phyloP scores from a whole-genome alignment of 2,113 vertebrate species.

The Nannospalax galili region DNA sequence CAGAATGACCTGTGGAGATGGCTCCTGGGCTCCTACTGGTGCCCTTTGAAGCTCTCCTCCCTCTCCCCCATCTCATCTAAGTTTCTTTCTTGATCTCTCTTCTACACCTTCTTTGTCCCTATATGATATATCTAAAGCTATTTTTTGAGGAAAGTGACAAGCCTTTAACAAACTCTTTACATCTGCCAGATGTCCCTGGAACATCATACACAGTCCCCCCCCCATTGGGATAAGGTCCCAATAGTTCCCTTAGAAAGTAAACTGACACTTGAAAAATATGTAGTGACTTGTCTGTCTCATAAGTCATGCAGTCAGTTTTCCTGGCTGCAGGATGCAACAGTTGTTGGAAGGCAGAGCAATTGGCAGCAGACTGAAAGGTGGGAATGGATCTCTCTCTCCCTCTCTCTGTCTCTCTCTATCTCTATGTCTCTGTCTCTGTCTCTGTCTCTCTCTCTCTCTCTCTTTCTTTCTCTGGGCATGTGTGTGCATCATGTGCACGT shows the following conservation, averaged over 20 bases:
- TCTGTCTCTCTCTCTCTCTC: no score
- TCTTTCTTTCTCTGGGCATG: neutral
- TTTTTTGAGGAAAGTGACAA: neutral
- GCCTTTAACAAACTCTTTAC: neutral
- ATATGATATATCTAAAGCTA: neutral
- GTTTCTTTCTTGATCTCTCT: neutral
- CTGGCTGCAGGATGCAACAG: accelerated
- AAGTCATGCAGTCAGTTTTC: accelerated
- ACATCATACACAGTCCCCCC: accelerated
- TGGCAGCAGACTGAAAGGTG: neutral
- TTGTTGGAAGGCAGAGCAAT: neutral
- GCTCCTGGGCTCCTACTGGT: neutral
- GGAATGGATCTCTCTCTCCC: neutral
- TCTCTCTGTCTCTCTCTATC: neutral
- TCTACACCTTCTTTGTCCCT: conserved; percentile 20
- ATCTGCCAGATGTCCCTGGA: neutral
- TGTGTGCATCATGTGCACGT: no score
- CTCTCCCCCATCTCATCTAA: neutral
- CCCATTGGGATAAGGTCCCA: neutral
- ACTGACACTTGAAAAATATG: neutral
- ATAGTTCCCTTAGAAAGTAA: neutral
- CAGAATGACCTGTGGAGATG: neutral
- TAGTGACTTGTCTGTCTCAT: neutral
- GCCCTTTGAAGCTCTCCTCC: conserved; percentile 14
- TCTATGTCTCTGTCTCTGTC: no score